A percentile compares a stretch with the other conserved stretches of the same genome.
These are phyloP conservation scores for Formicarius rufipectus DNA, from an alignment of 2,113 vertebrate species.

Conservation along the genomic window DNA sequence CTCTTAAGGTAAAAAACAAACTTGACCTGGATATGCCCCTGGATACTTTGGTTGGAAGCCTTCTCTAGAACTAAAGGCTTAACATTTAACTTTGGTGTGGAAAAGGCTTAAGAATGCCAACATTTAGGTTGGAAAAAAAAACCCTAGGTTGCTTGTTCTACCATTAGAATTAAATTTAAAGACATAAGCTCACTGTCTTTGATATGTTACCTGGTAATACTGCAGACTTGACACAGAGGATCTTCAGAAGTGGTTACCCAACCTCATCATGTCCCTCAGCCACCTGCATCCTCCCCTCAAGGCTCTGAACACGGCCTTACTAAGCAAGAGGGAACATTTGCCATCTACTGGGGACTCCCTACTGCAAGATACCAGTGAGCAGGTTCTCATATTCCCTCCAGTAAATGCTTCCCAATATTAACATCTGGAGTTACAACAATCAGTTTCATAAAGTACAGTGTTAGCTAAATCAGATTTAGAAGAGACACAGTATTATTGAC, in stretches of 20 bases:
- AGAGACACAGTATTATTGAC: not conserved
- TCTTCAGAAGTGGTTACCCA: not conserved
- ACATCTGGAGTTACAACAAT: not conserved
- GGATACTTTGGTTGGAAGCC: not conserved
- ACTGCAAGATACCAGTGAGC: not conserved
- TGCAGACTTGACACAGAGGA: not conserved
- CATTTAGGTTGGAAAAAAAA: not conserved
- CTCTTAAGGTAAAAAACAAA: not conserved
- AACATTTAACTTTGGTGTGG: not conserved
- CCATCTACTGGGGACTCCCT: not conserved
- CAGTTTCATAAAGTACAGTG: not conserved
- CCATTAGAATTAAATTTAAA: not conserved
- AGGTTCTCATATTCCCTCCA: not conserved
- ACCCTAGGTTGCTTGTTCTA: not conserved
- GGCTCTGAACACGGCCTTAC: accelerated
- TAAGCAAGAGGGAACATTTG: not conserved
- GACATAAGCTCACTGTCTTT: not conserved
- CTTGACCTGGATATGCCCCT: not conserved
- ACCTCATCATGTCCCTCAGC: not conserved
- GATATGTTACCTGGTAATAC: not conserved
- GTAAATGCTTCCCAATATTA: not conserved
- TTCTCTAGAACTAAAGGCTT: not conserved
- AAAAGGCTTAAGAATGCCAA: not conserved
- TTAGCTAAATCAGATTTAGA: not conserved
- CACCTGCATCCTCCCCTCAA: not conserved